A percentile compares a stretch with the other conserved stretches of the same genome.
phyloP scores from a whole-genome alignment of 1,140 invertebrate genomes.

The Coenobita brevimanus region DNA sequence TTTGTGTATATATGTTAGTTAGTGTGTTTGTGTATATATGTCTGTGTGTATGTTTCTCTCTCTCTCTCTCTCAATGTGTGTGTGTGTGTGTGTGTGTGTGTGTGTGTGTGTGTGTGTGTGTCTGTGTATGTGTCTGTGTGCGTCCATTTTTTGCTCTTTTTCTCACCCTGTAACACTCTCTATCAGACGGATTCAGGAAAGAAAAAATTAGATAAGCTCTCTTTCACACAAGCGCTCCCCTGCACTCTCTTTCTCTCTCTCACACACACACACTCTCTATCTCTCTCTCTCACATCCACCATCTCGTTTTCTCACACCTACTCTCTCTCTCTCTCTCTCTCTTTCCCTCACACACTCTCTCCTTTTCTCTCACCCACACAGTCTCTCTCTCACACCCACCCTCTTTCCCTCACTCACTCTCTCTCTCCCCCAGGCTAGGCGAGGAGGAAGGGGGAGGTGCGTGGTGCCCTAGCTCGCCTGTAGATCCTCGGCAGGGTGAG shows the following conservation, averaged over 20 bases:
- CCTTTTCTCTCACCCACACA: not conserved
- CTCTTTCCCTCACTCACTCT: not conserved
- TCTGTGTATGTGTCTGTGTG: not conserved
- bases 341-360: not conserved
- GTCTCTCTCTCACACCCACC: not conserved
- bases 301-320: not conserved
- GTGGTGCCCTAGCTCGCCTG: slow-evolving; percentile 85
- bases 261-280: no score
- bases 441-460: slow-evolving; percentile 84
- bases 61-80: no score
- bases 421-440: slow-evolving; percentile 77
- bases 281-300: no score
- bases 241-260: no score
- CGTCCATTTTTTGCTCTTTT: no score
- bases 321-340: not conserved
- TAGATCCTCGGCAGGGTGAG: slow-evolving; percentile 81
- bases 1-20: no score
- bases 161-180: no score
- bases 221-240: no score
- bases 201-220: no score
- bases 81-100: not conserved
- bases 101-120: not conserved
- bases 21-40: no score
- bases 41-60: no score
- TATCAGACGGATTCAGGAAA: no score